phyloP scores from a whole-genome alignment of 2,888 invertebrate genomes.

The Pilophorus perplexus region DNA sequence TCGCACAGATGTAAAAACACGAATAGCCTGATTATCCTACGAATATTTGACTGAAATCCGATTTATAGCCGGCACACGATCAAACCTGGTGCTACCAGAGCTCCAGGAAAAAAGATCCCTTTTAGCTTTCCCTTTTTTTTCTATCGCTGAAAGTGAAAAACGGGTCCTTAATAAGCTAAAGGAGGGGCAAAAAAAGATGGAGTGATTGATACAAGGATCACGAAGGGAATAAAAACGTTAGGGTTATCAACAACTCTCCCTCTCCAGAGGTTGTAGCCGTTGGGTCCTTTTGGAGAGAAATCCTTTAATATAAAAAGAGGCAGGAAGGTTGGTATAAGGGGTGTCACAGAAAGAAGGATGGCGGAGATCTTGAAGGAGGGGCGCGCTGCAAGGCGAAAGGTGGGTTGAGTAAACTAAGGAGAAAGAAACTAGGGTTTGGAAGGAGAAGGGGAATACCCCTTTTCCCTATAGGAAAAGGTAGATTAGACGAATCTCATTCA shows the following conservation, averaged over 20 bases:
- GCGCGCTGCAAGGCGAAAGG: neutral
- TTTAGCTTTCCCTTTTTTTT: too few relatives aligned
- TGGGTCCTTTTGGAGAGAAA: conserved; percentile 4
- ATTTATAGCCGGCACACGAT: too few relatives aligned
- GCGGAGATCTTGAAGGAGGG: neutral
- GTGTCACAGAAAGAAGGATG: too few relatives aligned
- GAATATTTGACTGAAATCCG: too few relatives aligned
- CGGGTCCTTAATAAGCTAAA: neutral
- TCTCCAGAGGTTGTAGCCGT: neutral
- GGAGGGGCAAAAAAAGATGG: neutral
- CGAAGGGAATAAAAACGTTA: conserved; percentile 13
- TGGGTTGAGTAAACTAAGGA: neutral
- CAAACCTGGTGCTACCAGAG: too few relatives aligned
- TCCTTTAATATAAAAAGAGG: neutral
- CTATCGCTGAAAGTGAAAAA: neutral
- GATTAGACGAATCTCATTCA: conserved; percentile 10
- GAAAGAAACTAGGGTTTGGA: neutral
- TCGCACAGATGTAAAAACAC: too few relatives aligned
- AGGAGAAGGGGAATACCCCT: neutral
- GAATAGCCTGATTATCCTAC: too few relatives aligned
- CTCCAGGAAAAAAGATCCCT: too few relatives aligned
- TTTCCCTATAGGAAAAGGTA: neutral
- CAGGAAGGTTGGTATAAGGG: too few relatives aligned
- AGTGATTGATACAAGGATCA: conserved; percentile 20
- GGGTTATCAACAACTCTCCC: conserved; percentile 16